These are phyloP conservation scores for Actinia tenebrosa DNA, from an alignment of 64 coral and sea anemone species.

Conservation along the genomic window DNA sequence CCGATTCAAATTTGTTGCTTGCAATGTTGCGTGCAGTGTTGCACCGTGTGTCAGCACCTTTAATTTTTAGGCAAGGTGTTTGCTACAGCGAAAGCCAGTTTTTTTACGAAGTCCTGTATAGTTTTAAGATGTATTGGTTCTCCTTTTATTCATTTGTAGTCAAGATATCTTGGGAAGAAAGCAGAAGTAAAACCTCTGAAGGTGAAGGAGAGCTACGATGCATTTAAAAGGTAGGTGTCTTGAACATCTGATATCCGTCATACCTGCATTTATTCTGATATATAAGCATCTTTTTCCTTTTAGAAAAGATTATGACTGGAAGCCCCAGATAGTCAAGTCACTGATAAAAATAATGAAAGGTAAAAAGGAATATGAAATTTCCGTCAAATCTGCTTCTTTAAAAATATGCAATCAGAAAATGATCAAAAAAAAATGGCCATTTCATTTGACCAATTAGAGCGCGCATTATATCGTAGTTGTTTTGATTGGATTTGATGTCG, in stretches of 20 bases:
- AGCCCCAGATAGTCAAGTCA: constrained; percentile 6
- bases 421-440: no score
- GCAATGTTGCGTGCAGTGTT: no score
- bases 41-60: no score
- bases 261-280: not conserved
- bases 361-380: not conserved
- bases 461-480: no score
- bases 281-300: not conserved
- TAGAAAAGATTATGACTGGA: constrained; percentile 23
- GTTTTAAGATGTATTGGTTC: not conserved
- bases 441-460: no score
- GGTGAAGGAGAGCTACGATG: not conserved
- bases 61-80: no score
- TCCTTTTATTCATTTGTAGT: constrained; percentile 18
- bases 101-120: not conserved
- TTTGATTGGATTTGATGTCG: not conserved
- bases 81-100: no score
- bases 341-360: constrained; percentile 44
- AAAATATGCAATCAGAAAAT: no score
- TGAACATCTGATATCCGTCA: not conserved
- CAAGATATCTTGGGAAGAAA: constrained; percentile 49
- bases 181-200: constrained; percentile 19
- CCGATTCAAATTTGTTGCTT: no score
- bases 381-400: no score
- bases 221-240: not conserved